Conservation (phyloP, 2,797 vertebrate species). For the Euthynnus affinis region DNA sequence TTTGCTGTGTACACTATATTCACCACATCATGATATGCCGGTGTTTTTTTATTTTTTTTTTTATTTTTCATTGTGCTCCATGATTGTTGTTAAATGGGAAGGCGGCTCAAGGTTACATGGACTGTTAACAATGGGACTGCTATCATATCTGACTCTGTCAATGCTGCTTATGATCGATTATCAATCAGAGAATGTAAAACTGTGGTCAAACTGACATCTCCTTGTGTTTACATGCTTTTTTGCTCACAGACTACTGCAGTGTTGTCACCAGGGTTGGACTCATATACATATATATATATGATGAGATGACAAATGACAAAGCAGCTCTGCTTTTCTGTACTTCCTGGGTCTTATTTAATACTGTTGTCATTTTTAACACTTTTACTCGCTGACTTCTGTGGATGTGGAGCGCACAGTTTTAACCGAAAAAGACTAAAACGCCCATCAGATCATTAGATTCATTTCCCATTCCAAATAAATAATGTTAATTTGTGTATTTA, state of each 20-base stretch:
- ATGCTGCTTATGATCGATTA: constrained; percentile 74
- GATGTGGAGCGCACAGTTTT: not conserved
- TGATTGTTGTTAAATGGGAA: constrained; percentile 36
- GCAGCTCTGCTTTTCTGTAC: not conserved
- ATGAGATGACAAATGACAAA: not conserved
- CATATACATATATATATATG: no score
- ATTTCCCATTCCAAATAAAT: not conserved
- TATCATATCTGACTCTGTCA: constrained; percentile 73
- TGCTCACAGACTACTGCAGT: not conserved
- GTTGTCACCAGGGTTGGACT: constrained; percentile 37
- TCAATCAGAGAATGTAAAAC: constrained; percentile 74
- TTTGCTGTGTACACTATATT: constrained; percentile 63
- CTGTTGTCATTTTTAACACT: not conserved
- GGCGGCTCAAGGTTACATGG: constrained; percentile 48
- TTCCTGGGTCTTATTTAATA: not conserved
- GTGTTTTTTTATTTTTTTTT: no score
- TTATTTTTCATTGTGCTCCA: constrained; percentile 36
- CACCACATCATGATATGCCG: constrained; percentile 41
- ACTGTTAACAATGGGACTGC: constrained; percentile 38
- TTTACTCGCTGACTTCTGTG: not conserved
- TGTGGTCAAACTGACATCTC: constrained; percentile 73
- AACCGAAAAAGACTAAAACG: no score
- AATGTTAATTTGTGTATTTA: not conserved
- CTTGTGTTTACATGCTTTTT: constrained; percentile 66
- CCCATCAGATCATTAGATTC: not conserved